A percentile compares a stretch with the other conserved stretches of the same genome.
Evolutionary conservation across 2,113 vertebrate species (phyloP).

Genomic region (Nothobranchius kuhntae): DNA sequence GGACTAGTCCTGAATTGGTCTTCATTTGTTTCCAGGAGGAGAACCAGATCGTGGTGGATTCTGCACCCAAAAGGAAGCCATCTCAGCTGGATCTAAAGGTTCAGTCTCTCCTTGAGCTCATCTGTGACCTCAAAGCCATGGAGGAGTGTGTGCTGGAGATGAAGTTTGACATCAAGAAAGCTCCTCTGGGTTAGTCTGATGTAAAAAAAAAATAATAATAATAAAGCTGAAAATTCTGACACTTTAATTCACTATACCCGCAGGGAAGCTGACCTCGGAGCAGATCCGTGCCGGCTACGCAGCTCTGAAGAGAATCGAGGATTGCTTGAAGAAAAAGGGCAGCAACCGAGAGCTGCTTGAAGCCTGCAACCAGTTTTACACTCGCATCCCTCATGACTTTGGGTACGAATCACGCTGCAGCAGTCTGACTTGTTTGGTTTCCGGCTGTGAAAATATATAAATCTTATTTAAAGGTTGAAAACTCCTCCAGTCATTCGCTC

Average conservation of each 20-base stretch:
- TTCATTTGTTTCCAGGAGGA: slow-evolving; percentile 52
- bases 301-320: slow-evolving; percentile 86
- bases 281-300: slow-evolving; percentile 88
- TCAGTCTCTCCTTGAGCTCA: slow-evolving; percentile 85
- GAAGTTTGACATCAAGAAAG: slow-evolving; percentile 92
- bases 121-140: slow-evolving; percentile 89
- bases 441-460: neutral
- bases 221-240: neutral
- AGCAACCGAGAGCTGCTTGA: slow-evolving; percentile 76
- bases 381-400: slow-evolving; percentile 91
- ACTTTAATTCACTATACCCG: neutral
- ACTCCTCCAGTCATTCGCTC: slow-evolving; percentile 85
- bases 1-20: no score
- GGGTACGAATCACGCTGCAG: slow-evolving; percentile 72
- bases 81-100: slow-evolving; percentile 80
- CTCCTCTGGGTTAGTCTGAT: slow-evolving; percentile 82
- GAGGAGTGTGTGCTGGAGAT: slow-evolving; percentile 92
- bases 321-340: slow-evolving; percentile 80
- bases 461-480: slow-evolving; percentile 72
- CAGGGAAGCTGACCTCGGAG: slow-evolving; percentile 87
- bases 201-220: neutral
- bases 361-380: slow-evolving; percentile 93
- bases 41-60: slow-evolving; percentile 12
- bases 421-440: neutral
- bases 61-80: slow-evolving; percentile 50